Percentiles rank a stretch among this genome's conserved stretches.
Evolutionary conservation across 2,113 vertebrate genomes (phyloP).

Genomic region (Lasiurus borealis): DNA sequence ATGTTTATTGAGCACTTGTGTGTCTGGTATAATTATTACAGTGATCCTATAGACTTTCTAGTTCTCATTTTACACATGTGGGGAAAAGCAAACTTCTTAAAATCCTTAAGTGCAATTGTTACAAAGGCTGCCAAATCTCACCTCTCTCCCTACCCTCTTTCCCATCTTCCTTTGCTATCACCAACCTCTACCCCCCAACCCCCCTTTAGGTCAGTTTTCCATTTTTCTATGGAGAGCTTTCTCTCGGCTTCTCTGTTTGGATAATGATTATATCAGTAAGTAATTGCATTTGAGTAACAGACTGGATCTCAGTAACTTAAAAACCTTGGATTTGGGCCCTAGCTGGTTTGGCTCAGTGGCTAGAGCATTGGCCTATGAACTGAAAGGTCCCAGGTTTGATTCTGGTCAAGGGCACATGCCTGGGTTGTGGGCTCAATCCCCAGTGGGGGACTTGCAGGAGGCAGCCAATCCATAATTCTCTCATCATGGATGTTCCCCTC

Average conservation of each 20-base stretch:
- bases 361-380: too few species aligned
- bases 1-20: background rate
- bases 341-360: too few species aligned
- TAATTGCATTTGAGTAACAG: background rate
- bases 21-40: background rate
- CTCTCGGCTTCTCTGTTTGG: background rate
- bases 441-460: too few species aligned
- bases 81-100: background rate
- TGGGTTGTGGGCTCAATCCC: too few species aligned
- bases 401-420: too few species aligned
- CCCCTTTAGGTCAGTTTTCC: background rate
- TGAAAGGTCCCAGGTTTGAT: too few species aligned
- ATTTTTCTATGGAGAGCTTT: background rate
- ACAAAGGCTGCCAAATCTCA: background rate
- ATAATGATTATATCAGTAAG: background rate
- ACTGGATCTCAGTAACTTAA: background rate
- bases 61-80: background rate
- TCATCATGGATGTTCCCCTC: too few species aligned
- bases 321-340: background rate
- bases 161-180: background rate
- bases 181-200: background rate
- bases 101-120: background rate
- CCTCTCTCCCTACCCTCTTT: background rate
- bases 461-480: too few species aligned
- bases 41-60: background rate